These are phyloP conservation scores for Urophycis tenuis DNA, from an alignment of 2,797 vertebrate genomes.

Conservation along the genomic window DNA sequence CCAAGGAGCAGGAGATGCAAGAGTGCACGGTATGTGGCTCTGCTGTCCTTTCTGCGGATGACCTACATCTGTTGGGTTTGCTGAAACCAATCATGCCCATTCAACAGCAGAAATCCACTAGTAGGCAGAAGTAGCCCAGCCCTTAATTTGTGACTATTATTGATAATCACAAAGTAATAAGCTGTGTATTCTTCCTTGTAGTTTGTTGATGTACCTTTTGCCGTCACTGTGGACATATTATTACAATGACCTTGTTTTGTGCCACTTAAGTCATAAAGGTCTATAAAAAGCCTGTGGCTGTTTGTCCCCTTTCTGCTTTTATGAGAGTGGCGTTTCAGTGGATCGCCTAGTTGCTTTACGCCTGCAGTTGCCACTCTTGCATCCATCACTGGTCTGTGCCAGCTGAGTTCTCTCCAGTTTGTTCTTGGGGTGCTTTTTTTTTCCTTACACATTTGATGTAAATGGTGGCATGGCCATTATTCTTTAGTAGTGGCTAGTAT, in stretches of 20 bases:
- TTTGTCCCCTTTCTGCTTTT: not conserved
- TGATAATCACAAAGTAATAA: not conserved
- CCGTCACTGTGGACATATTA: not conserved
- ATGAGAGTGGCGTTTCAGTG: constrained; percentile 40
- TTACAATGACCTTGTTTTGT: not conserved
- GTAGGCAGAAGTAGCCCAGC: not conserved
- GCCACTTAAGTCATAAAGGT: not conserved
- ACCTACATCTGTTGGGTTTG: not conserved
- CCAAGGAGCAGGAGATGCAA: constrained; percentile 99
- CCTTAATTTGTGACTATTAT: not conserved
- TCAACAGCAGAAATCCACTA: not conserved
- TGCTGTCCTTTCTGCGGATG: not conserved
- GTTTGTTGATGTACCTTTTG: not conserved
- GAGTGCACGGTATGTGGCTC: constrained; percentile 93
- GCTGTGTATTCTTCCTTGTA: not conserved
- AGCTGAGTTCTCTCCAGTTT: not conserved
- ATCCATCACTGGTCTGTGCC: not conserved
- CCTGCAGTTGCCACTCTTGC: constrained; percentile 29
- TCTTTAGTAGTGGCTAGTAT: no score
- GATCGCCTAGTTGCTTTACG: constrained; percentile 35
- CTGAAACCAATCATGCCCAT: not conserved
- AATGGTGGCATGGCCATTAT: not conserved
- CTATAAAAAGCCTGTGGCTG: not conserved
- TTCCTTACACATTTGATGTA: not conserved
- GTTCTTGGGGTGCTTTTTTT: not conserved